A percentile compares a stretch with the other conserved stretches of the same genome.
phyloP scores from a whole-genome alignment of 2,797 vertebrate species.

The Argyrosomus regius region DNA sequence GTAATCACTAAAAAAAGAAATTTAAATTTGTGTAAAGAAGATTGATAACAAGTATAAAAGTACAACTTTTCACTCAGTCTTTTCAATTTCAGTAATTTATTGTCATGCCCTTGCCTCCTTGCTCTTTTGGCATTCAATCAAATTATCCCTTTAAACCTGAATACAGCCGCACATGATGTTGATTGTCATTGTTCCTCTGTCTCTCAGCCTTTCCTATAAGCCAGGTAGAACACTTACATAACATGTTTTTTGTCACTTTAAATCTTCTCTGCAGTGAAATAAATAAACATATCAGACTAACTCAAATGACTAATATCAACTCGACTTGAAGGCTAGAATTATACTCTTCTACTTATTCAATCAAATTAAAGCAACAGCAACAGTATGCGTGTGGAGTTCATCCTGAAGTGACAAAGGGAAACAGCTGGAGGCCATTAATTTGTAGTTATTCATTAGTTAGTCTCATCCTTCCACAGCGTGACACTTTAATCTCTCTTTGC shows the following conservation, averaged over 20 bases:
- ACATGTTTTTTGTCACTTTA: constrained; percentile 21
- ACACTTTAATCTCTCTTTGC: constrained; percentile 30
- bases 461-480: background rate
- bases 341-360: background rate
- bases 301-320: background rate
- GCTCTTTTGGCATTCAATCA: constrained; percentile 48
- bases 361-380: background rate
- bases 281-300: background rate
- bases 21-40: background rate
- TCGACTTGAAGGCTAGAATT: background rate
- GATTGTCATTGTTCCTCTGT: constrained; percentile 44
- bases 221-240: constrained; percentile 42
- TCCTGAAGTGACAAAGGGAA: background rate
- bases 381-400: background rate
- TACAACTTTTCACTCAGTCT: background rate
- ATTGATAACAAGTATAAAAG: background rate
- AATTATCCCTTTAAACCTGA: constrained; percentile 49
- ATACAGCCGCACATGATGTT: constrained; percentile 12
- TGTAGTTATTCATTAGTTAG: constrained; percentile 21
- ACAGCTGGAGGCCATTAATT: constrained; percentile 13
- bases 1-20: background rate
- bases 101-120: constrained; percentile 16
- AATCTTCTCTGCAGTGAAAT: background rate
- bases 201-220: constrained; percentile 22
- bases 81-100: constrained; percentile 33